Evolutionary conservation across 2,888 invertebrate species (phyloP).

Genomic region (Dyspetes luteomarginatus): DNA sequence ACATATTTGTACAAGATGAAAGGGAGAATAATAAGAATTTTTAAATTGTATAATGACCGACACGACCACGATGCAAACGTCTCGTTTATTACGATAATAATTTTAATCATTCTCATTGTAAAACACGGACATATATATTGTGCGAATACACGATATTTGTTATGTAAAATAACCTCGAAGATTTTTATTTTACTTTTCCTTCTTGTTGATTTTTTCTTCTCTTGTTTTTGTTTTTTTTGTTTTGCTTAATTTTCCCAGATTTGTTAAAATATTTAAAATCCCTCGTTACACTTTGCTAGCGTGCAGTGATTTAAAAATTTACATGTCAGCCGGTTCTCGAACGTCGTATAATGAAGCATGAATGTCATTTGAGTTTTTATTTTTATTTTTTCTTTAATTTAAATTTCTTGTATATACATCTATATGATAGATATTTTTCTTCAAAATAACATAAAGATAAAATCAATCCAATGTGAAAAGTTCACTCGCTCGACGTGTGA

Average conservation of each 20-base stretch:
- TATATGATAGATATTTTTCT: conserved; percentile 26
- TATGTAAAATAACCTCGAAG: conserved; percentile 57
- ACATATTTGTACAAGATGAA: conserved; percentile 53
- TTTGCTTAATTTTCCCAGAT: background rate
- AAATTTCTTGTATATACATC: conserved; percentile 48
- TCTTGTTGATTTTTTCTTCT: conserved; percentile 30
- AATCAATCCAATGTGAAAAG: conserved; percentile 48
- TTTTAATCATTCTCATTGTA: conserved; percentile 64
- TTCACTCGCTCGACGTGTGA: conserved; percentile 23
- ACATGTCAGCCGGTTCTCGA: conserved; percentile 16
- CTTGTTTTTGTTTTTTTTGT: conserved; percentile 30
- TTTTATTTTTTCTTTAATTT: conserved; percentile 36
- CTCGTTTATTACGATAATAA: conserved; percentile 61
- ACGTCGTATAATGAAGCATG: conserved; percentile 28
- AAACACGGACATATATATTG: conserved; percentile 61
- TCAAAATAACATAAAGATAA: conserved; percentile 33
- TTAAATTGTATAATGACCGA: conserved; percentile 60
- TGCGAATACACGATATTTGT: conserved; percentile 63
- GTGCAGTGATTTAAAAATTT: conserved; percentile 26
- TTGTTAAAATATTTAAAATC: background rate
- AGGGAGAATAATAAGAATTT: conserved; percentile 51
- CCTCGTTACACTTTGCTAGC: conserved; percentile 23
- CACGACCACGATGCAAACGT: conserved; percentile 57
- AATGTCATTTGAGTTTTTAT: conserved; percentile 40
- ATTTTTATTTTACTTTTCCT: conserved; percentile 23